These are phyloP conservation scores for Cydia strobilella DNA, from an alignment of 1,140 invertebrate genomes.

Conservation along the genomic window DNA sequence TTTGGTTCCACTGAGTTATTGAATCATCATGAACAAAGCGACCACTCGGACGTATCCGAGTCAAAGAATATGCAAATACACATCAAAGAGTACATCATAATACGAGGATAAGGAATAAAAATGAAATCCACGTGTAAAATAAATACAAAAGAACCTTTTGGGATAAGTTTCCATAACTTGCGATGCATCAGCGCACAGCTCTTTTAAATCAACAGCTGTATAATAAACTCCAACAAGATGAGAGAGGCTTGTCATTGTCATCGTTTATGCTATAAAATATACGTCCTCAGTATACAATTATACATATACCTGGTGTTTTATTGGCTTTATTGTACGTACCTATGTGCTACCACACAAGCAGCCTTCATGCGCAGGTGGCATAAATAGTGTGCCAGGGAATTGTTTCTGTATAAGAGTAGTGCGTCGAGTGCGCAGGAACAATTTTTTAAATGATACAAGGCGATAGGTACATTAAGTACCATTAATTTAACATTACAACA, in stretches of 20 bases:
- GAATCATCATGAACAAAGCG: conserved; percentile 27
- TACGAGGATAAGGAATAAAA: conserved; percentile 43
- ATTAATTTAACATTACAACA: too few species aligned
- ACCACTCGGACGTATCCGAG: conserved; percentile 34
- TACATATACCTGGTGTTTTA: background rate
- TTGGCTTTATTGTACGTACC: background rate
- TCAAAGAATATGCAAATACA: conserved; percentile 70
- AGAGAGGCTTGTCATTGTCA: background rate
- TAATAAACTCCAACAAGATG: conserved; percentile 20
- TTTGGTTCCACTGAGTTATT: conserved; percentile 18
- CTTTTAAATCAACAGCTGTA: conserved; percentile 12
- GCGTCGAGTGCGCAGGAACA: background rate
- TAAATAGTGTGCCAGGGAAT: background rate
- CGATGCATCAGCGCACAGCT: conserved; percentile 9
- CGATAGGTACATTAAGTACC: too few species aligned
- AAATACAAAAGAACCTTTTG: conserved; percentile 52
- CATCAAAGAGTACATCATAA: conserved; percentile 54
- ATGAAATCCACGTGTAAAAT: conserved; percentile 53
- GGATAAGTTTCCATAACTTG: conserved; percentile 22
- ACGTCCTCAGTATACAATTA: background rate
- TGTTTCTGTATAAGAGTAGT: background rate
- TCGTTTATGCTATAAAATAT: conserved; percentile 12
- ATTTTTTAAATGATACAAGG: too few species aligned
- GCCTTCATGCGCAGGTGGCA: conserved; percentile 11
- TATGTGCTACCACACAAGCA: conserved; percentile 3